phyloP scores from a whole-genome alignment of 1,140 invertebrate genomes.

The Wiebesia pumilae region DNA sequence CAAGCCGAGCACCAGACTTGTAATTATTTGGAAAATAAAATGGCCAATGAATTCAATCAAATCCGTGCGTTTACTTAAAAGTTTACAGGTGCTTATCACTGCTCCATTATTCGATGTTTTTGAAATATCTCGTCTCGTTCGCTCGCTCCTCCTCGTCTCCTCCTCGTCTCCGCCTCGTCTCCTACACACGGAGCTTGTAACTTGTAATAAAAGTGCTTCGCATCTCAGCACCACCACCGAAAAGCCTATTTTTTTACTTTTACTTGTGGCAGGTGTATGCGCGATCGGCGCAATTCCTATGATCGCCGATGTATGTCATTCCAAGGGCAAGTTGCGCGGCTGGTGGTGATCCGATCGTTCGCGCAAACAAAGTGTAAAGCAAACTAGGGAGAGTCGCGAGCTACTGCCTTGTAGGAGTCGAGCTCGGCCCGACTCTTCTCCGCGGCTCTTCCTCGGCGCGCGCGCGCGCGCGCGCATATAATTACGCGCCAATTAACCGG shows the following conservation, averaged over 20 bases:
- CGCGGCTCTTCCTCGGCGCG: slow-evolving; percentile 44
- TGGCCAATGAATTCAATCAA: not conserved
- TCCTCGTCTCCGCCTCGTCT: no score
- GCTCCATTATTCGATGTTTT: not conserved
- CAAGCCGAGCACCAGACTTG: not conserved
- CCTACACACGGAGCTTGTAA: not conserved
- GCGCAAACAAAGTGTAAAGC: not conserved
- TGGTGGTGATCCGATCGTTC: not conserved
- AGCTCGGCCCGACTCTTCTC: not conserved
- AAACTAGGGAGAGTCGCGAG: not conserved
- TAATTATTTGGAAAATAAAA: not conserved
- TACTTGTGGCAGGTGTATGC: not conserved
- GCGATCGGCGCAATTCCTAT: not conserved
- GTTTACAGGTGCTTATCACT: not conserved
- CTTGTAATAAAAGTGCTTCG: not conserved
- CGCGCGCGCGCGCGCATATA: slow-evolving; percentile 35
- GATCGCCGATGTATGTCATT: not conserved
- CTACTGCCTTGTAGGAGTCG: not conserved
- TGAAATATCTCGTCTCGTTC: not conserved
- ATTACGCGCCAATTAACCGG: slow-evolving; percentile 60
- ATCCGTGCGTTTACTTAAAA: not conserved
- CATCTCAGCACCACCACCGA: not conserved
- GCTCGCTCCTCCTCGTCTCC: no score
- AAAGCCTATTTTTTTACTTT: no score
- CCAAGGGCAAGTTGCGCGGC: not conserved